Evolutionary conservation across 2,888 invertebrate genomes (phyloP).

Genomic region (Apeira syringaria): DNA sequence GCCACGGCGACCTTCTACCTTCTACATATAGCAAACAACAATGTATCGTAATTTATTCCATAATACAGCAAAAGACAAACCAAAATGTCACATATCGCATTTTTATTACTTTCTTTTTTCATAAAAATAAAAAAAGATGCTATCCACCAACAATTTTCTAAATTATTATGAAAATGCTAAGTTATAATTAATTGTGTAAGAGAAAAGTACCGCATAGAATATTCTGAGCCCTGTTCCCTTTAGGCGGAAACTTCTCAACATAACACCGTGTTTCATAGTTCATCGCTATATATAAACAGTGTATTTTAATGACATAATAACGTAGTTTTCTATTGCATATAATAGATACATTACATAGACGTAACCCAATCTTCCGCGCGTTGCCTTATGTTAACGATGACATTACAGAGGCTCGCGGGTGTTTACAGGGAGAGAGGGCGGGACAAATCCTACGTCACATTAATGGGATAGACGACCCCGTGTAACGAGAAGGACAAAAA

Average conservation of each 20-base stretch:
- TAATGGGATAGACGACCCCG: no score
- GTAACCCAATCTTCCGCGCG: no score
- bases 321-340: conserved; percentile 74
- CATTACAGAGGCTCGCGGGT: no score
- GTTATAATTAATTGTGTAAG: conserved; percentile 82
- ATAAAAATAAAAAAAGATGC: conserved; percentile 76
- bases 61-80: conserved; percentile 84
- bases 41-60: conserved; percentile 84
- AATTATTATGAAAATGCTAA: conserved; percentile 83
- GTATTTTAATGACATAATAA: conserved; percentile 78
- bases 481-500: no score
- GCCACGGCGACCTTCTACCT: no score
- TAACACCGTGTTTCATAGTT: conserved; percentile 70
- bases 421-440: no score
- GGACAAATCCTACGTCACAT: no score
- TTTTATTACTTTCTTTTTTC: conserved; percentile 70
- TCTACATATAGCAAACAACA: no score
- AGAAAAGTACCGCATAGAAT: conserved; percentile 73
- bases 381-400: no score
- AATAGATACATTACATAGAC: no score
- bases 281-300: conserved; percentile 77
- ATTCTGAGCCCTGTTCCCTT: conserved; percentile 69
- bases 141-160: conserved; percentile 78
- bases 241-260: conserved; percentile 66
- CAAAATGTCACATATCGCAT: conserved; percentile 82